Percentiles rank a stretch among this genome's conserved stretches.
Conservation (phyloP, 2,888 invertebrate species). For the Coelinius sp. region DNA sequence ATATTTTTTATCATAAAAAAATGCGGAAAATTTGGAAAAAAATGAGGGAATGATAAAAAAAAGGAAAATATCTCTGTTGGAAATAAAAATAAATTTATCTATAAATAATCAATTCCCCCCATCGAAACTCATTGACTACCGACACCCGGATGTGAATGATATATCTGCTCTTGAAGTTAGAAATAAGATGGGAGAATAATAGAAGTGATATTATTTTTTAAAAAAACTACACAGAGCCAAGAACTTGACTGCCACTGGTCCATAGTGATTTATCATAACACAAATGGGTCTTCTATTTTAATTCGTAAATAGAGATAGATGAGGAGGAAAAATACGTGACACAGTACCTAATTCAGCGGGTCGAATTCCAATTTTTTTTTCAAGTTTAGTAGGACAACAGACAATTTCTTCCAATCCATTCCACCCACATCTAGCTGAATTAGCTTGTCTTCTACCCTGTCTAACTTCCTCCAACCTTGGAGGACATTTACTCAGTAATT, state of each 20-base stretch:
- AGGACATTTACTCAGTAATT: conserved; percentile 55
- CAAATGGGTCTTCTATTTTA: neutral
- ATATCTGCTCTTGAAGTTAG: neutral
- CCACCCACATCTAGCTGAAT: conserved; percentile 70
- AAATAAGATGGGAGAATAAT: neutral
- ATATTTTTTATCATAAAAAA: too few species aligned
- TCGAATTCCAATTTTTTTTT: conserved; percentile 51
- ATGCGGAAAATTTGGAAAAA: too few species aligned
- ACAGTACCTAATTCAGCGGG: conserved; percentile 58
- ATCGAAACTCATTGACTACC: neutral
- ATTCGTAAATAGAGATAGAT: neutral
- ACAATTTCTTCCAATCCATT: conserved; percentile 69
- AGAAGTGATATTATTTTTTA: too few species aligned
- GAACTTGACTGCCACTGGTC: neutral
- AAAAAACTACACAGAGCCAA: neutral
- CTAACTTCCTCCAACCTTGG: conserved; percentile 51
- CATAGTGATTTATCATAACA: neutral
- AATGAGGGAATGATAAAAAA: too few species aligned
- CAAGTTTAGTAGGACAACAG: conserved; percentile 70
- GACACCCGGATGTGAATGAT: neutral
- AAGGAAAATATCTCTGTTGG: too few species aligned
- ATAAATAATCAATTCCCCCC: neutral
- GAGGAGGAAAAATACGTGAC: neutral
- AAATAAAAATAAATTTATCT: too few species aligned
- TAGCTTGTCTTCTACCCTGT: conserved; percentile 46